Percentiles rank a stretch among this genome's conserved stretches.
These are phyloP conservation scores for Physeter macrocephalus DNA, from an alignment of 2,113 vertebrate genomes.

Conservation along the genomic window DNA sequence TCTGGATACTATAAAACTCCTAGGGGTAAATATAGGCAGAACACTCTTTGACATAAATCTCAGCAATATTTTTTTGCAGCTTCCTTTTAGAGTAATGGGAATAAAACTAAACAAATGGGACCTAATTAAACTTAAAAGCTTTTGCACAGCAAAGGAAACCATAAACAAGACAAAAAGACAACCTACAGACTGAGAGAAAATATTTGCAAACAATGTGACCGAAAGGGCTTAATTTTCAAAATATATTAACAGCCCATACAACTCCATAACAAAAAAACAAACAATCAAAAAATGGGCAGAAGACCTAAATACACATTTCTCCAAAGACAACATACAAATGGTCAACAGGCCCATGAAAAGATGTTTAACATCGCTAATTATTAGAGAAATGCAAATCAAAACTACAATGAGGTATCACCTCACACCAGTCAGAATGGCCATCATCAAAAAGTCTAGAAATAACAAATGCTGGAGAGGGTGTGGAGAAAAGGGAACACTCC, in stretches of 20 bases:
- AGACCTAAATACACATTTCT: background rate
- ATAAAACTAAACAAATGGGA: background rate
- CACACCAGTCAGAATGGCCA: no score
- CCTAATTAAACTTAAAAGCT: background rate
- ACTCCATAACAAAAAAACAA: background rate
- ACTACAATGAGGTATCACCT: no score
- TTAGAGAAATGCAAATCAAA: no score
- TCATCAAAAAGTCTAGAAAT: no score
- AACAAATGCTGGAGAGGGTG: no score
- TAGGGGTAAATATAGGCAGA: background rate
- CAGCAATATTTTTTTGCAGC: background rate
- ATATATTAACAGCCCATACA: background rate
- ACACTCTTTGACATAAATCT: background rate
- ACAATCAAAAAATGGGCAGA: background rate
- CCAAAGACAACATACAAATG: background rate
- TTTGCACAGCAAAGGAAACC: background rate
- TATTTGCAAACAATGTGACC: background rate
- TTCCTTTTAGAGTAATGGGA: background rate
- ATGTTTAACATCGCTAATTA: no score
- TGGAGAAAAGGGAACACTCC: no score
- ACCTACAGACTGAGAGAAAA: background rate
- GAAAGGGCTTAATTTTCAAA: background rate
- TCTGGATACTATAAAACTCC: background rate
- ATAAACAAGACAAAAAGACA: background rate
- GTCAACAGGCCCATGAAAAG: background rate